A percentile compares a stretch with the other conserved stretches of the same genome.
phyloP scores from a whole-genome alignment of 2,113 vertebrate genomes.

The Ia io region DNA sequence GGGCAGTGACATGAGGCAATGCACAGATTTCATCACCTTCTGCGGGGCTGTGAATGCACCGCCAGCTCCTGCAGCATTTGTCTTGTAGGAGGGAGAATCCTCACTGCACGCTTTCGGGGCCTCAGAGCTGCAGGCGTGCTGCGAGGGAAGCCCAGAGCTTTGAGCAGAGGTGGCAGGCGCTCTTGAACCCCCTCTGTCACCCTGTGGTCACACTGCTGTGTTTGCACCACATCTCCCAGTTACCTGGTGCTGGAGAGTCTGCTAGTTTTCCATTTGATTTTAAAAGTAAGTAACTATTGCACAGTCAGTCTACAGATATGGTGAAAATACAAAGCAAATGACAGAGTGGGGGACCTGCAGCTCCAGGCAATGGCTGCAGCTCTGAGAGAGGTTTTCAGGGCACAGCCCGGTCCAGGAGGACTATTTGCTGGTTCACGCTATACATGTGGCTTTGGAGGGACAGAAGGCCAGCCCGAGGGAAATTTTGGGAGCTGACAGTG shows the following conservation, averaged over 20 bases:
- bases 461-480: not conserved
- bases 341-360: not conserved
- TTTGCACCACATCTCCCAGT: not conserved
- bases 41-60: not conserved
- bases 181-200: not conserved
- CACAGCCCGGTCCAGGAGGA: accelerated
- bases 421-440: not conserved
- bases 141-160: not conserved
- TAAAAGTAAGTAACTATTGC: not conserved
- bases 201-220: not conserved
- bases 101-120: not conserved
- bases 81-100: not conserved
- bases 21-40: not conserved
- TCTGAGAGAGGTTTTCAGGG: accelerated
- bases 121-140: not conserved
- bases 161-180: not conserved
- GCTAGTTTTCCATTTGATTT: not conserved
- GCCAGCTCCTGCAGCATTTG: too few species aligned
- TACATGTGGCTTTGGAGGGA: not conserved
- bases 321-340: not conserved
- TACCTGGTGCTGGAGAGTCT: not conserved
- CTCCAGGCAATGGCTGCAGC: not conserved
- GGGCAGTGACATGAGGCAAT: too few species aligned
- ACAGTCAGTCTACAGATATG: not conserved
- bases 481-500: not conserved